Conservation (phyloP, 2,888 invertebrate species). For the Vannuccia rotundouncinata region DNA sequence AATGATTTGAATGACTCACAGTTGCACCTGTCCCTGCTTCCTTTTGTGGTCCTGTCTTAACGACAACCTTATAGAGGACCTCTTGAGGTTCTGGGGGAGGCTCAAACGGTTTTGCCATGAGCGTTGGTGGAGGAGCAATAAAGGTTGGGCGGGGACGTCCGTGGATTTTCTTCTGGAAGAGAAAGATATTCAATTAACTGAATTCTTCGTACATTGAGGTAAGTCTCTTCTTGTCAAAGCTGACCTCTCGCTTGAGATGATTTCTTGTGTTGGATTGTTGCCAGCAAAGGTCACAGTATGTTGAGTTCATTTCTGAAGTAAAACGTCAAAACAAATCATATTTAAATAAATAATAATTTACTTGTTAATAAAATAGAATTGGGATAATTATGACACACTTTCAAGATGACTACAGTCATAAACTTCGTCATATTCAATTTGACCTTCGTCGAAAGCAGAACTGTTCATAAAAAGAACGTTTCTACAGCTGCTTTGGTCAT, state of each 20-base stretch:
- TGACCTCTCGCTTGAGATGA: not conserved
- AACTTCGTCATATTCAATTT: not conserved
- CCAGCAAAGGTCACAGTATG: not conserved
- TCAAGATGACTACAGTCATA: not conserved
- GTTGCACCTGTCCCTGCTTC: not conserved
- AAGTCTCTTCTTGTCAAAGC: not conserved
- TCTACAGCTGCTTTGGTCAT: not conserved
- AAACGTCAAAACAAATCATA: not conserved
- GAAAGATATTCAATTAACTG: too few relatives aligned
- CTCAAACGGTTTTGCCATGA: not conserved
- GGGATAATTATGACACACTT: not conserved
- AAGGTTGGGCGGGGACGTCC: not conserved
- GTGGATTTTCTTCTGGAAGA: not conserved
- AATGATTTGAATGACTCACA: too few relatives aligned
- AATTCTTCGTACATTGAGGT: too few relatives aligned
- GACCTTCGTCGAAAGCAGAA: not conserved
- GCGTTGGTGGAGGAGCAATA: not conserved
- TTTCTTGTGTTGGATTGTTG: not conserved
- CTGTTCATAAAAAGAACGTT: not conserved
- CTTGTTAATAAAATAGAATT: too few relatives aligned
- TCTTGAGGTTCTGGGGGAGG: not conserved
- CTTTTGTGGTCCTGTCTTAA: not conserved
- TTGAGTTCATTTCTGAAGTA: not conserved
- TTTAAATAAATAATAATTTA: too few relatives aligned
- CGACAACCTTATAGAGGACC: conserved; percentile 6